Base-by-base conservation (phyloP, 2,888 invertebrate genomes). In the Crocallis elinguaria region DNA sequence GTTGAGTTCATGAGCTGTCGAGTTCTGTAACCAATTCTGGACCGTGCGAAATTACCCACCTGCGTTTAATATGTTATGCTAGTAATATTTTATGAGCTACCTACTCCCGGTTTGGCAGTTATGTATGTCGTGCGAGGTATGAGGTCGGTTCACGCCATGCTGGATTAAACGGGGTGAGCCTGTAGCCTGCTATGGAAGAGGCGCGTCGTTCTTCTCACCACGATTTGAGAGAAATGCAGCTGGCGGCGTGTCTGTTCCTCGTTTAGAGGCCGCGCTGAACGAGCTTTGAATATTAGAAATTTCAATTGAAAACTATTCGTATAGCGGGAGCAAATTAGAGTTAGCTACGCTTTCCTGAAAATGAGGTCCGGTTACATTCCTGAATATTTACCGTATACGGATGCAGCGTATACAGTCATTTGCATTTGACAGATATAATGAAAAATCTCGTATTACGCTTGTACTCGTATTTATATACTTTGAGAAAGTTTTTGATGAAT, bases 201-300 rank as follows among this genome's bases (percentile, higher is more conserved):
- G 66, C 68, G 69, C 60, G 60, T 60, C 62, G 61, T 56, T 70
- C 69, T 67, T 67, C 64, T 61, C 62, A 57, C 55, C 46, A 71
- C 76, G 82, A 81, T 86, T 86, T 84, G 81, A 82, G 78, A 86
- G 84, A 84, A 86, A 87, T 86, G 84, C 76, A 67, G 77, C 60
- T 69, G 62, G 62, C 66, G 65, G 60, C 67, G 62, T 71, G 70
- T 75, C 76, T 70, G 67, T 71, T 71, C 66, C 69, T 66, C 51
- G 61, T 57, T 62, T 51, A 55, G 37, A 33, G 33, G n/a, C 33
- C 50, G 42, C 45, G 41, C 39, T 43, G 49, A 54, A 58, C 48
- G 36, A 42, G 44, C 48, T 58, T 61, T 52, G 38, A 51, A 49
- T 62, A 57, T 62, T 57, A 52, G 49, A 63, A 56, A 33, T 43